Evolutionary conservation across 2,888 invertebrate species (phyloP).

Genomic region (Ormyrus thymus): DNA sequence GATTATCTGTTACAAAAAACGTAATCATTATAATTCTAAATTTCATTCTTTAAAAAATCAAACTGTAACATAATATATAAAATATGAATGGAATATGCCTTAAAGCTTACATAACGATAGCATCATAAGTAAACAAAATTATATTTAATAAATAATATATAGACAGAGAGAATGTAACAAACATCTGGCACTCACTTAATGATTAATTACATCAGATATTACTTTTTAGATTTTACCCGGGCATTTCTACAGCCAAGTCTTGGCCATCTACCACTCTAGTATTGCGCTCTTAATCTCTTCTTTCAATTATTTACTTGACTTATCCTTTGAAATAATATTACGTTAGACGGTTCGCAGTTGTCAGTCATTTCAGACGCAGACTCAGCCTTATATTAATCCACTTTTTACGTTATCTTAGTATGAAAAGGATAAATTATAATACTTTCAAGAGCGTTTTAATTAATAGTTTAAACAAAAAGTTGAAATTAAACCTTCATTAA

Average conservation of each 20-base stretch:
- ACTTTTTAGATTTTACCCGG: conserved; percentile 24
- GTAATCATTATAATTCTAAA: too few species aligned
- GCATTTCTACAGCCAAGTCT: conserved; percentile 32
- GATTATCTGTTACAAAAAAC: too few species aligned
- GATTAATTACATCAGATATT: background rate
- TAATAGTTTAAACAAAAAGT: background rate
- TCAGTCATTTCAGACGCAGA: conserved; percentile 36
- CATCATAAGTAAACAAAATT: too few species aligned
- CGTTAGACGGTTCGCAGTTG: conserved; percentile 42
- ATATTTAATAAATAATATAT: too few species aligned
- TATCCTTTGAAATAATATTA: conserved; percentile 29
- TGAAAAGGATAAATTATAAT: conserved; percentile 1
- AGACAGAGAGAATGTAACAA: too few species aligned
- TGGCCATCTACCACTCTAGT: conserved; percentile 17
- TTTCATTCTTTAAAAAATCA: too few species aligned
- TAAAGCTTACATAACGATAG: too few species aligned
- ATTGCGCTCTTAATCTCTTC: conserved; percentile 53
- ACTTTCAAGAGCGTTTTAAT: conserved; percentile 2
- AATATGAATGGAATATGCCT: too few species aligned
- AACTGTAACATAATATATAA: too few species aligned
- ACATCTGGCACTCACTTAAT: background rate
- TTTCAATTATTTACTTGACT: conserved; percentile 21
- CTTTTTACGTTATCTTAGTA: background rate
- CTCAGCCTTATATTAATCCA: conserved; percentile 4
- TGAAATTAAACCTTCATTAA: too few species aligned